Evolutionary conservation across 2,888 invertebrate genomes (phyloP).

Genomic region (Atethmia centrago): DNA sequence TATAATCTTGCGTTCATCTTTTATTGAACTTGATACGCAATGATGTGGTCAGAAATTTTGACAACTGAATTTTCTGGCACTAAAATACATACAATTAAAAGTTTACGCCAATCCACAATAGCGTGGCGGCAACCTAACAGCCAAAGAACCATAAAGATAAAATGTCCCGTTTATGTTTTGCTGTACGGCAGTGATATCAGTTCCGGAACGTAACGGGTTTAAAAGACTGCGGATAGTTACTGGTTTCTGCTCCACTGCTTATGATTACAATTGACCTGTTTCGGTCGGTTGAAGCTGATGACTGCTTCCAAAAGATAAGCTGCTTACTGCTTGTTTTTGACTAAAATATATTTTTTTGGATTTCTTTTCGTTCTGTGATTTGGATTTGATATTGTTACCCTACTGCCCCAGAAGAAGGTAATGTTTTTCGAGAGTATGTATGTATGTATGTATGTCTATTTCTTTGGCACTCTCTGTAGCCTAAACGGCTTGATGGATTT

Average conservation of each 20-base stretch:
- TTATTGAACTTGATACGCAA: too few relatives aligned
- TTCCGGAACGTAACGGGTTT: conserved; percentile 47
- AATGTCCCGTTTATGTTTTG: conserved; percentile 30
- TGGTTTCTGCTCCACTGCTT: conserved; percentile 30
- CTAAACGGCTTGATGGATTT: too few relatives aligned
- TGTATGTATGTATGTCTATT: too few relatives aligned
- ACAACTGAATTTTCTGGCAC: background rate
- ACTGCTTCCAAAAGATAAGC: conserved; percentile 49
- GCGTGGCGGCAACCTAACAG: background rate
- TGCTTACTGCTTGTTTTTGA: conserved; percentile 10
- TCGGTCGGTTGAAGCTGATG: conserved; percentile 24
- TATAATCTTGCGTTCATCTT: background rate
- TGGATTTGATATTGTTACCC: background rate
- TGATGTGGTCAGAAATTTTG: background rate
- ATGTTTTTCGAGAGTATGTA: too few relatives aligned
- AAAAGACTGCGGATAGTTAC: conserved; percentile 49
- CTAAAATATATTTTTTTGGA: background rate
- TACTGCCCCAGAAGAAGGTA: too few relatives aligned
- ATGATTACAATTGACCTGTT: conserved; percentile 44
- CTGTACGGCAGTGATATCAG: conserved; percentile 30
- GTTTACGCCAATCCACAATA: background rate
- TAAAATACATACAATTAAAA: conserved; percentile 1
- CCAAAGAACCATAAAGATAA: conserved; percentile 49
- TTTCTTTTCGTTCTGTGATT: background rate
- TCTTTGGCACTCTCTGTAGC: too few relatives aligned